Base-by-base conservation (phyloP, 2,888 invertebrate genomes). In the Crematogaster levior region DNA sequence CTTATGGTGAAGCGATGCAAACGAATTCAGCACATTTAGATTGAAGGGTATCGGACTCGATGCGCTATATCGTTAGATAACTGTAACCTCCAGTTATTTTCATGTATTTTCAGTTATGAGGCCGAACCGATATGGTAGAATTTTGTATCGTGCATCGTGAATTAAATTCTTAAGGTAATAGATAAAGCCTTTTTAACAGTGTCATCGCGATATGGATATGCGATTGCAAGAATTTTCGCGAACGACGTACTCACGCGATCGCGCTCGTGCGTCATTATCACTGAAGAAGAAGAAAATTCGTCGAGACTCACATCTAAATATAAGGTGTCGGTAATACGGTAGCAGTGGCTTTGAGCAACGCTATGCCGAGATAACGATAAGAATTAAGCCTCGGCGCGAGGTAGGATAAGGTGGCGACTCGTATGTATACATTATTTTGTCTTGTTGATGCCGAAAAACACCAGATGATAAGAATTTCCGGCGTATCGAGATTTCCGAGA, bases 281-380 rank as follows among this genome's bases (percentile, higher is more conserved):
- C n/a, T 43, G 66, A 18, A 24, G 60, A 51, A 30, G 34, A 83
- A 82, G 77, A 43, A 68, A 80, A 40, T 61, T 80, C 30, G 48
- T 46, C 60, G 60, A 34, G 43, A 40, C 60, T 37, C 21, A 65
- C 40, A 56, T 83, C 73, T 88, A 86, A 89, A 89, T 88, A 86
- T 88, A 88, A 87, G 83, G 63, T 84, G 63, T 60, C 82, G 89
- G 93, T 93, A 93, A 93, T 89, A 93, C 93, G 81, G 93, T 93
- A 93, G 93, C 93, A 86, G 84, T 79, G 85, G 89, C 84, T 88
- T 87, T 86, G 90, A 88, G 90, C 87, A 86, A 86, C 87, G 86
- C 81, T 89, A 90, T 88, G 77, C 40, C 66, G 84, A 89, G 93
- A 93, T 93, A 93, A 92, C 93, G 93, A 93, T 93, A 93, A 93